A percentile compares a stretch with the other conserved stretches of the same genome.
Conservation (phyloP, 1,140 invertebrate genomes). For the Neodiprion lecontei region DNA sequence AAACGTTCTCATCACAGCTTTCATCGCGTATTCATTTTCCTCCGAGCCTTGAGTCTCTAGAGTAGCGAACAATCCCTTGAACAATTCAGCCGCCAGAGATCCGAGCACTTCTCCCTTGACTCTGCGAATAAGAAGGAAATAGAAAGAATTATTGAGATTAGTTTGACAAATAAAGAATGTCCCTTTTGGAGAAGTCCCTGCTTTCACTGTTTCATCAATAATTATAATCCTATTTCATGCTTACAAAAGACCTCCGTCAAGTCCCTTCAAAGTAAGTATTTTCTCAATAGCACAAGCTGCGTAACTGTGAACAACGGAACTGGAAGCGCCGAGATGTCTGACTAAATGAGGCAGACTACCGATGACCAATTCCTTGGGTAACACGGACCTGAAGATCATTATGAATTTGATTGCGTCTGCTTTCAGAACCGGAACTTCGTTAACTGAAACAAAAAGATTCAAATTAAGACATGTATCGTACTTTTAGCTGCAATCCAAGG, state of each 20-base stretch:
- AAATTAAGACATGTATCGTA: constrained; percentile 28
- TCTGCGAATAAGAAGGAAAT: constrained; percentile 56
- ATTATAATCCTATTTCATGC: constrained; percentile 28
- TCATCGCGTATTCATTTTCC: constrained; percentile 98
- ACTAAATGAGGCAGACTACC: constrained; percentile 79
- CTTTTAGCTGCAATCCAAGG: constrained; percentile 16
- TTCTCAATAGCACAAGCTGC: constrained; percentile 92
- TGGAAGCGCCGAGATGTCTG: constrained; percentile 74
- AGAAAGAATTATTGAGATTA: constrained; percentile 18
- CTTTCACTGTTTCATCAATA: neutral
- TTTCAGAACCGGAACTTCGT: constrained; percentile 89
- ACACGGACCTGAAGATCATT: constrained; percentile 91
- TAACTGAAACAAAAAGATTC: constrained; percentile 69
- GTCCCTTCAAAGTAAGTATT: constrained; percentile 76
- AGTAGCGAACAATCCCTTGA: constrained; percentile 78
- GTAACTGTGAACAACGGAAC: constrained; percentile 92
- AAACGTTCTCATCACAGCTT: constrained; percentile 92
- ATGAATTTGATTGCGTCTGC: constrained; percentile 96
- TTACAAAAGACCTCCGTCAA: constrained; percentile 66
- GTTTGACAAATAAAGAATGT: constrained; percentile 24
- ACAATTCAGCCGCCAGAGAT: constrained; percentile 70
- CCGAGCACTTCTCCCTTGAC: constrained; percentile 66
- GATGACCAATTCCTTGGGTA: constrained; percentile 80
- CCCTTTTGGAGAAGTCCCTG: neutral
- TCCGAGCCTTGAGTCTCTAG: constrained; percentile 76